Evolutionary conservation across 2,113 vertebrate species (phyloP), one percentile per base, ranked within the genome.

Genomic region (Budorcas taxicolor): DNA sequence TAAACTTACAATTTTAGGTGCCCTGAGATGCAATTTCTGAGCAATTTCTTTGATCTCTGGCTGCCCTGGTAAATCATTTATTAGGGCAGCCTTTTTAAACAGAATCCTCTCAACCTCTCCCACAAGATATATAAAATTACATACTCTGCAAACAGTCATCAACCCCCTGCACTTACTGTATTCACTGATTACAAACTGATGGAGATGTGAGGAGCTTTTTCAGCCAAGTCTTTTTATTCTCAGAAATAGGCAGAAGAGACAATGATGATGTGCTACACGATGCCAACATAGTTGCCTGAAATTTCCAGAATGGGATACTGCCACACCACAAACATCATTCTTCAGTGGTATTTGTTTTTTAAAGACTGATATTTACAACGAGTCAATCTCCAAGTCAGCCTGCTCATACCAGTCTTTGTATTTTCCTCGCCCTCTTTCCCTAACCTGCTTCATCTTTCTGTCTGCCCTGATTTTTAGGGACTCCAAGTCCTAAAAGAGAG

Each of bases 31-130:
- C 92, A 97, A 93, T 98, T 98, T 96, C 97, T 94, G 94, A 96
- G 91, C 85, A 67, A 88, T 95, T 97, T 97, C 98, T 98, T 98
- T 98, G 98, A 98, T 98, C 96, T 98, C 87, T 74, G 94, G 52
- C 96, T 97, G 96, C 97, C 89, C 98, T 97, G 97, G 98, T 98
- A 98, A 98, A 97, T 98, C 95, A 97, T 97, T 98, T 98, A 98
- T 97, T 98, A 96, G 97, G 43, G 93, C 50, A 94, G 93, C 6
- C 93, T 97, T 97, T 98, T 97, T 95, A 98, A 98, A 98, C 81
- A 96, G 90, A 94, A 97, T 97, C 93, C 94, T 96, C 97, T 97
- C 97, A 98, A 95, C 91, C 92, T 98, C 93, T 98, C 97, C 96
- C 97, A 91, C 89, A 98, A 98, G 97, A 98, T 97, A 71, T 81